phyloP scores from a whole-genome alignment of 2,113 vertebrate genomes.

The Pachyramphus minor region DNA sequence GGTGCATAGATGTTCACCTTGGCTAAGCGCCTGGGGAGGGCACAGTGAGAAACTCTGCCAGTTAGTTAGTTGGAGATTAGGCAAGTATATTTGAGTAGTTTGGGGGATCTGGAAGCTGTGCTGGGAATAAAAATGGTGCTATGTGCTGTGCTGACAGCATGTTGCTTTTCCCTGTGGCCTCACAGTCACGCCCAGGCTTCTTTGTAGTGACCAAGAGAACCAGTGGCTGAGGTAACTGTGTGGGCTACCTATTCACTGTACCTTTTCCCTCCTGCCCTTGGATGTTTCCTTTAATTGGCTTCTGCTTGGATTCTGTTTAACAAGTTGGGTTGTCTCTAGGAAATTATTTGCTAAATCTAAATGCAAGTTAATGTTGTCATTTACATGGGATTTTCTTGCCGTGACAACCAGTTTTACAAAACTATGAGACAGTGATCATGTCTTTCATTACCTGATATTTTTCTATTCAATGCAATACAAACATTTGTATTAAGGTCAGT shows the following conservation, averaged over 20 bases:
- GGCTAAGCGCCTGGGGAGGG: not conserved
- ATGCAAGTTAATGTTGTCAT: not conserved
- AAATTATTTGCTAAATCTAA: not conserved
- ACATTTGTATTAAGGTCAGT: not conserved
- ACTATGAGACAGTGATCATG: rapidly evolving
- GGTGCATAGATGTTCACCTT: not conserved
- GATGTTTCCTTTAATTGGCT: not conserved
- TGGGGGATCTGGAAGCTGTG: not conserved
- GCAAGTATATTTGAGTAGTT: not conserved
- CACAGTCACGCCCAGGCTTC: not conserved
- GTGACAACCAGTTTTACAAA: not conserved
- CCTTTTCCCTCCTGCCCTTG: not conserved
- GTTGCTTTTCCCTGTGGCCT: not conserved
- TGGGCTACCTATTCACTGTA: not conserved
- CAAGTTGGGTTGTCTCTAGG: not conserved
- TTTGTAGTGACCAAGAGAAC: not conserved
- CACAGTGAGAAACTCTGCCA: not conserved
- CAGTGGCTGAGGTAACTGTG: rapidly evolving
- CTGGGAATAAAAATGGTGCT: not conserved
- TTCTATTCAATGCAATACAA: not conserved
- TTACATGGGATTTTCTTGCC: not conserved
- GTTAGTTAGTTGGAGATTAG: not conserved
- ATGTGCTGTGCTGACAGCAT: not conserved
- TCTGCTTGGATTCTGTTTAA: not conserved
- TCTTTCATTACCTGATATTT: not conserved